Percentiles rank a stretch among this genome's conserved stretches.
These are phyloP conservation scores for Eutrigla gurnardus DNA, from an alignment of 2,797 vertebrate species.

Conservation along the genomic window DNA sequence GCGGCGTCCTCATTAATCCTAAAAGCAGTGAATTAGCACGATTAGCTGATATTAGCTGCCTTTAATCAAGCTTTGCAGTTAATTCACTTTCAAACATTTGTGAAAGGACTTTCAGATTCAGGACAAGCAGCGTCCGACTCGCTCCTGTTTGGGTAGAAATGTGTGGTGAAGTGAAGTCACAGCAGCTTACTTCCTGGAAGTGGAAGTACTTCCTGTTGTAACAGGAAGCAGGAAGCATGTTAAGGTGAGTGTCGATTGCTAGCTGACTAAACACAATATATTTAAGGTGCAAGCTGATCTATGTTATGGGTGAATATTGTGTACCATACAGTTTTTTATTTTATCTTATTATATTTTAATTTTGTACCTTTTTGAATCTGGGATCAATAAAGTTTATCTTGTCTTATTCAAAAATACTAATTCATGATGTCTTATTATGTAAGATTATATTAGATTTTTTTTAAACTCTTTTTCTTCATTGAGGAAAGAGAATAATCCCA, in stretches of 20 bases:
- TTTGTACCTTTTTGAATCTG: too few relatives aligned
- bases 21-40: conserved; percentile 43
- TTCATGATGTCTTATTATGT: conserved; percentile 35
- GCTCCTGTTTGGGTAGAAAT: not conserved
- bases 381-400: too few relatives aligned
- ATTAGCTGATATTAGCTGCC: conserved; percentile 53
- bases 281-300: too few relatives aligned
- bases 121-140: not conserved
- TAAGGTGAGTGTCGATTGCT: not conserved
- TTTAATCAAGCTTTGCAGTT: conserved; percentile 49
- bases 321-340: too few relatives aligned
- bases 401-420: too few relatives aligned
- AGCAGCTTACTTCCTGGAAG: not conserved
- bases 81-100: conserved; percentile 46
- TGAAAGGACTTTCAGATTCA: conserved; percentile 24
- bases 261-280: not conserved
- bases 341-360: too few relatives aligned
- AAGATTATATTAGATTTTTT: conserved; percentile 27
- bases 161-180: not conserved
- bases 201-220: not conserved
- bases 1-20: conserved; percentile 49
- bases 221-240: not conserved
- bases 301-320: too few relatives aligned
- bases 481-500: not conserved
- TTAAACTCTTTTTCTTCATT: conserved; percentile 4